A percentile compares a stretch with the other conserved stretches of the same genome.
These are phyloP conservation scores for Encarsia formosa DNA, from an alignment of 2,888 invertebrate species.

Conservation along the genomic window DNA sequence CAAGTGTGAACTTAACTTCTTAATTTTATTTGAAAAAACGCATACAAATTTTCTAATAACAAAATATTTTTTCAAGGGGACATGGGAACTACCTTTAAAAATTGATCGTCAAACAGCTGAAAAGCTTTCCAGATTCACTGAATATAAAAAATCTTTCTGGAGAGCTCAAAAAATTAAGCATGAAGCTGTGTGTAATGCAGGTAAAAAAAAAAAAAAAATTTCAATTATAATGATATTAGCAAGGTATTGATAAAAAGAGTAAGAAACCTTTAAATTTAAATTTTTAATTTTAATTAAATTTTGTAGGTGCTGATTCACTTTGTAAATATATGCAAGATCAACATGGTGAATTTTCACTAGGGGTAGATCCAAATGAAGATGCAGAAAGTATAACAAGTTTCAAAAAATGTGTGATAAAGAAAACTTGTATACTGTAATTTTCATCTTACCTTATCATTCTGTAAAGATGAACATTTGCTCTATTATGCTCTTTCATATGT, in stretches of 20 bases:
- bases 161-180: conserved; percentile 28
- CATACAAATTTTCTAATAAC: neutral
- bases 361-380: conserved; percentile 1
- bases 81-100: conserved; percentile 38
- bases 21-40: too few relatives aligned
- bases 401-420: conserved; percentile 7
- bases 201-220: too few relatives aligned
- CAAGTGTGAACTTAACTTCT: too few relatives aligned
- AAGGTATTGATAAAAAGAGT: conserved; percentile 2
- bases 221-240: too few relatives aligned
- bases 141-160: conserved; percentile 33
- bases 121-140: conserved; percentile 31
- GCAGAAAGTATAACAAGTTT: neutral
- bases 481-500: conserved; percentile 74
- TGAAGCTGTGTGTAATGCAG: conserved; percentile 10
- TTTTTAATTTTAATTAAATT: too few relatives aligned
- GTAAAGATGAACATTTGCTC: conserved; percentile 84
- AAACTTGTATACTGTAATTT: conserved; percentile 13
- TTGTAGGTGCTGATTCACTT: too few relatives aligned
- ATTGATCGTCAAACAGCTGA: conserved; percentile 34
- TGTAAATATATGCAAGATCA: too few relatives aligned
- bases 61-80: conserved; percentile 19
- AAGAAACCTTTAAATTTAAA: too few relatives aligned
- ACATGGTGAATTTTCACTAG: too few relatives aligned
- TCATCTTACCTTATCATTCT: conserved; percentile 62